These are phyloP conservation scores for Bombus picipes DNA, from an alignment of 1,140 invertebrate genomes.

Conservation along the genomic window DNA sequence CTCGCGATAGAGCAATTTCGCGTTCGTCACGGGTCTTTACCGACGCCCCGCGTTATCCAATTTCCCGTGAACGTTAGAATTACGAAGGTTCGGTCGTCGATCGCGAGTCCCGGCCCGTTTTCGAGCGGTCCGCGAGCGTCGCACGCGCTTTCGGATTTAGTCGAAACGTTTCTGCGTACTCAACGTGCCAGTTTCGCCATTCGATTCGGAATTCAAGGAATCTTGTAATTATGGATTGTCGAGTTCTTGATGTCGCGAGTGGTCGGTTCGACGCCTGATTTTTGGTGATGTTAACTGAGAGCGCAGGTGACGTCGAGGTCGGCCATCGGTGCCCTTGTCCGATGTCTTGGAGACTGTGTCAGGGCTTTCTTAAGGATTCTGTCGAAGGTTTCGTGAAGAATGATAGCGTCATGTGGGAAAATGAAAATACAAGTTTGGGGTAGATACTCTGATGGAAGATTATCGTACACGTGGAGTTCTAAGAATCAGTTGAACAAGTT, in stretches of 20 bases:
- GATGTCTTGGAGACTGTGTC: background rate
- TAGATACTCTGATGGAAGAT: background rate
- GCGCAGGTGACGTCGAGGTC: background rate
- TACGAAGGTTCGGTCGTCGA: background rate
- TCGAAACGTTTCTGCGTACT: background rate
- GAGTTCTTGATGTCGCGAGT: background rate
- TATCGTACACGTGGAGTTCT: background rate
- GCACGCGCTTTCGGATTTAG: background rate
- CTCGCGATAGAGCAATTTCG: slow-evolving; percentile 48
- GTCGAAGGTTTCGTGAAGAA: background rate
- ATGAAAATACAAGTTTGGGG: background rate
- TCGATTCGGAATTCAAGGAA: background rate
- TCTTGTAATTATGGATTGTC: background rate
- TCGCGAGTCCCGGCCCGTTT: background rate
- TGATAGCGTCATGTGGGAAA: background rate
- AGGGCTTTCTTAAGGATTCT: background rate
- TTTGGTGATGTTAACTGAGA: background rate
- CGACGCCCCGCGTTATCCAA: slow-evolving; percentile 28
- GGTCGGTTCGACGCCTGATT: too few species aligned
- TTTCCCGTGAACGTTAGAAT: slow-evolving; percentile 47
- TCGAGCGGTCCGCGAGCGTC: background rate
- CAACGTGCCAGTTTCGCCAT: background rate
- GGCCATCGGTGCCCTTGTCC: background rate
- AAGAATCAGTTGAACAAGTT: background rate
- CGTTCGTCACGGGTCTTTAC: slow-evolving; percentile 51